Evolutionary conservation across 30 jellyfish, hydroid and myxozoan species (phyloP), one percentile per base, ranked within the genome.

Genomic region (Turritopsis dohrnii): DNA sequence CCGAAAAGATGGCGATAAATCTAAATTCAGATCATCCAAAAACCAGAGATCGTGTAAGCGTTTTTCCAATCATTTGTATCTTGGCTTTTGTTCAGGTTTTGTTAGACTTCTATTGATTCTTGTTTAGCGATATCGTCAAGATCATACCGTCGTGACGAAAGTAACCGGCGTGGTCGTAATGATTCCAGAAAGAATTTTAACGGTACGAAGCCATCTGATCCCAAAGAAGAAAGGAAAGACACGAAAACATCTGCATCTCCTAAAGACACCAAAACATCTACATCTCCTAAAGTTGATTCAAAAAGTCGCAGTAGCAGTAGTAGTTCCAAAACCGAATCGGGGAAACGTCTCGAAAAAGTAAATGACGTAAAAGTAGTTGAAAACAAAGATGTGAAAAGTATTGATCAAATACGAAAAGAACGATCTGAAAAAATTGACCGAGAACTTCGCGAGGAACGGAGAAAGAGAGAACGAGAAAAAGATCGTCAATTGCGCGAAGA

Each of bases 401-500:
- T 76, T 25, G 88, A 87, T 66, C 86, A 93, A 79, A 74, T 76
- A 28, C 71, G 90, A 53, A 89, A 86, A 53, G 96, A 85, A 72
- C 53, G 98, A 76, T 86, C 91, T 24, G 94, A 54, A 52, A 80
- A 81, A 54, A 76, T 84, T 74, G 96, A 88, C 54, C 79, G 76
- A n/a, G 95, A 87, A 52, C 53, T 65, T n/a, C 81, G 96, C 29
- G 97, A 94, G 65, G 96, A 89, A 69, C 84, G 91, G 23, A 85
- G 97, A 26, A 83, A 85, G 73, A 84, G 80, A 76, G 97, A 86
- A 71, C 87, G 90, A n/a, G 97, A 94, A 72, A 81, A 84, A 52
- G 99, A 94, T 73, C 77, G 96, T 26, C 89, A 81, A 71, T 84
- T 85, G 24, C 89, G 99, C 8, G 97, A 94, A 79, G 95, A 86